Evolutionary conservation across 1,140 invertebrate species (phyloP).

Genomic region (Glossosoma conforme): DNA sequence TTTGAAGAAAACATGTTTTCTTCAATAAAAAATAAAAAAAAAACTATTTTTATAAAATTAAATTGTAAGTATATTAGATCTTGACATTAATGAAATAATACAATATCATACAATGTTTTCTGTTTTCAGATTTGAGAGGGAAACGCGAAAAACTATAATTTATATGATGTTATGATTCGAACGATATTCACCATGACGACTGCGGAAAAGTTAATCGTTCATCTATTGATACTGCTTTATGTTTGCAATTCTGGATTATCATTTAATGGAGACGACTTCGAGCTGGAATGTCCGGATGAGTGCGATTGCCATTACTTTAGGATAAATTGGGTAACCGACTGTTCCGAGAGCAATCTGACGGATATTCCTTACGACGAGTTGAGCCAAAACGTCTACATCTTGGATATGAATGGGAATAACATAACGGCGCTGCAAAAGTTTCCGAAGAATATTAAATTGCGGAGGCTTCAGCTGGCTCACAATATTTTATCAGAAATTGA

Average conservation of each 20-base stretch:
- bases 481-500: slow-evolving; percentile 57
- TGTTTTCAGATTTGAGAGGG: no score
- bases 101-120: no score
- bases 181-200: slow-evolving; percentile 11
- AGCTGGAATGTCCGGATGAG: slow-evolving; percentile 64
- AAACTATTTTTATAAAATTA: no score
- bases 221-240: slow-evolving; percentile 13
- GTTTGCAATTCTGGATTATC: background rate
- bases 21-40: no score
- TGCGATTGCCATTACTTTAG: slow-evolving; percentile 73
- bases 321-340: slow-evolving; percentile 72
- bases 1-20: no score
- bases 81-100: no score
- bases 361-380: slow-evolving; percentile 61
- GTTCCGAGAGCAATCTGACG: slow-evolving; percentile 70
- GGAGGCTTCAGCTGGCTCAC: slow-evolving; percentile 64
- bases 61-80: no score
- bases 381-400: slow-evolving; percentile 63
- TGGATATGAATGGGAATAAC: slow-evolving; percentile 67
- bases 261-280: slow-evolving; percentile 58
- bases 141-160: no score
- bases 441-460: slow-evolving; percentile 60
- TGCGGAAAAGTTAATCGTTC: background rate
- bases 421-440: slow-evolving; percentile 56
- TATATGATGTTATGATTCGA: no score